Evolutionary conservation across 2,797 vertebrate species (phyloP), one percentile per base, ranked within the genome.

Genomic region (Amblyopsis hoosieri): DNA sequence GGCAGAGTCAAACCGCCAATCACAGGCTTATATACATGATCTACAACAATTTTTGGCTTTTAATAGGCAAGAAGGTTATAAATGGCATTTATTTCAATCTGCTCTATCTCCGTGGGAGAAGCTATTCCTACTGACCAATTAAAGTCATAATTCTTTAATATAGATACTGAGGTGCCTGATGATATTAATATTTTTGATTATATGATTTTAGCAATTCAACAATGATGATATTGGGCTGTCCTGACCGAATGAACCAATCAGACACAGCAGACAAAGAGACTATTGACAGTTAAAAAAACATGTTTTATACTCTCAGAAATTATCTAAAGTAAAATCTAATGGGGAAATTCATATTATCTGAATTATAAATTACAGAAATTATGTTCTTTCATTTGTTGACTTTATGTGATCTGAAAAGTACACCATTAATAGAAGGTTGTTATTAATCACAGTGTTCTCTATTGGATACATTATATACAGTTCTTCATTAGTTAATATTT

Each of bases 21-120:
- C 70, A 45, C 67, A 75, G 70, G 62, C 69, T 79, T 71, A 72
- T 71, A 64, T 57, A 72, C 64, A 62, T 64, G 54, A 55, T 53
- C 14, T 8, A 62, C 66, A 55, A 54, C 52, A 52, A 33, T 82
- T 90, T 93, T 93, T 91, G 88, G 90, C 84, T 67, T 76, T 85
- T 57, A 45, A 78, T 74, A 75, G 57, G 57, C 66, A 56, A 62
- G 55, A 54, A 62, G 73, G 76, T 86, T 31, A 80, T 69, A 64
- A 72, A 79, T 63, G 33, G 73, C 8, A 29, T 14, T 54, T 51
- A 46, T 49, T 63, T 52, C 45, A 49, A 42, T 67, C 53, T 19
- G 52, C 54, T 45, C 13, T 7, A 45, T 55, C 13, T 11, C 52
- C 56, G 48, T 58, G 48, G 54, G 55, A 64, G 54, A 60, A 69